A percentile compares a stretch with the other conserved stretches of the same genome.
These are phyloP conservation scores for Sparidentex hasta DNA, from an alignment of 2,797 vertebrate species.

Conservation along the genomic window DNA sequence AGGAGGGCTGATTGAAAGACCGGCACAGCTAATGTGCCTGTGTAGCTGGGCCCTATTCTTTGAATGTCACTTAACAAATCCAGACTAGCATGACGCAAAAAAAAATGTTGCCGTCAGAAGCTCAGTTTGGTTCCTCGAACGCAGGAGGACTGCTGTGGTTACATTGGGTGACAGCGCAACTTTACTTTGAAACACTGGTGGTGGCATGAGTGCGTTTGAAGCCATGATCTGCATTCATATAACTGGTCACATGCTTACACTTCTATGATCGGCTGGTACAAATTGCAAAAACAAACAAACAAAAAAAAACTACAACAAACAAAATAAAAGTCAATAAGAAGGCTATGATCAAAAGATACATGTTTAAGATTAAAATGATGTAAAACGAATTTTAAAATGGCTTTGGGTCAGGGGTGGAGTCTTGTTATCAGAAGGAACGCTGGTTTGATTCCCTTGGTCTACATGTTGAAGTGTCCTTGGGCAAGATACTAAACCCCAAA, in stretches of 20 bases:
- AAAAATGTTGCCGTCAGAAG: background rate
- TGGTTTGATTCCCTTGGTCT: too few species aligned
- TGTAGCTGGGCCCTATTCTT: background rate
- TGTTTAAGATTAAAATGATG: too few species aligned
- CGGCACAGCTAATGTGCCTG: slow-evolving; percentile 12
- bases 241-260: background rate
- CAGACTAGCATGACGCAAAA: slow-evolving; percentile 5
- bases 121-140: background rate
- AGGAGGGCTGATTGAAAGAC: slow-evolving; percentile 44
- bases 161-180: background rate
- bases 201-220: background rate
- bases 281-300: background rate
- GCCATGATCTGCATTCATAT: background rate
- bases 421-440: too few species aligned
- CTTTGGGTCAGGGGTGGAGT: too few species aligned
- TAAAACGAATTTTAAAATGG: too few species aligned
- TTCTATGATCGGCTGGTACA: background rate
- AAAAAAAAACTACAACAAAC: too few species aligned
- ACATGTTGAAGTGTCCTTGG: too few species aligned
- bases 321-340: background rate
- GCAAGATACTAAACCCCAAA: too few species aligned
- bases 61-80: background rate
- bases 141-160: background rate
- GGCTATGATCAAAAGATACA: background rate
- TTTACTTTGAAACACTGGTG: background rate